Base-by-base conservation (phyloP, 2,888 invertebrate genomes). In the Andrena dorsata region DNA sequence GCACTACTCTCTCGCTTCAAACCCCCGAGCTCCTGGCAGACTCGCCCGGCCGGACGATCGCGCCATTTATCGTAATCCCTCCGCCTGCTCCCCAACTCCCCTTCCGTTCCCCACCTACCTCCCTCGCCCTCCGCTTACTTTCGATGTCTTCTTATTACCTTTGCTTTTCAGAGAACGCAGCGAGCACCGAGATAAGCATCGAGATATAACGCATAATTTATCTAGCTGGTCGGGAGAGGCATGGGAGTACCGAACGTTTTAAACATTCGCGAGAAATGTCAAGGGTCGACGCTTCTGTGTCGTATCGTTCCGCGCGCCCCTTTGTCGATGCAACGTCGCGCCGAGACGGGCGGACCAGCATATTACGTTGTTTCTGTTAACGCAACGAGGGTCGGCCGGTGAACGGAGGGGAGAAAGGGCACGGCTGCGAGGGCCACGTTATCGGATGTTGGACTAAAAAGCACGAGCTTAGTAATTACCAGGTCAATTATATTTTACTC, bases 241-340 rank as follows among this genome's bases (percentile, higher is more conserved):
- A 76, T 68, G 58, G 71, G 76, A 82, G 82, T 72, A 71, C 63
- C 26, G 83, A 53, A 82, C 64, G 76, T 71, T 82, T 82, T 83
- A 83, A 77, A 77, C 65, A 61, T 70, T 69, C 32, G 32, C 41
- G 47, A 41, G 41, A 77, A 83, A 83, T 77, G 73, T 83, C 83
- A 73, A 83, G 65, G 76, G 77, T 77, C 49, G 32, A 64, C 28
- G 53, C 53, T 81, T 82, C 20, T 56, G 4, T 56, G 60, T 2
- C n/a, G 65, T 70, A 82, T 66, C 72, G 32, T 23, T 28, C 35
- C 32, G 66, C 20, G 66, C 41, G 26, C 23, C 71, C 41, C 20
- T 81, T 80, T 81, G 81, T 72, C 65, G 73, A 80, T 35, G 51
- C 63, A 8, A 32, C 20, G 26, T 61, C 20, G 51, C 51, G 4